Percentiles rank a stretch among this genome's conserved stretches.
phyloP scores from a whole-genome alignment of 92 coral and sea anemone genomes.

The Palythoa caribaeorum region DNA sequence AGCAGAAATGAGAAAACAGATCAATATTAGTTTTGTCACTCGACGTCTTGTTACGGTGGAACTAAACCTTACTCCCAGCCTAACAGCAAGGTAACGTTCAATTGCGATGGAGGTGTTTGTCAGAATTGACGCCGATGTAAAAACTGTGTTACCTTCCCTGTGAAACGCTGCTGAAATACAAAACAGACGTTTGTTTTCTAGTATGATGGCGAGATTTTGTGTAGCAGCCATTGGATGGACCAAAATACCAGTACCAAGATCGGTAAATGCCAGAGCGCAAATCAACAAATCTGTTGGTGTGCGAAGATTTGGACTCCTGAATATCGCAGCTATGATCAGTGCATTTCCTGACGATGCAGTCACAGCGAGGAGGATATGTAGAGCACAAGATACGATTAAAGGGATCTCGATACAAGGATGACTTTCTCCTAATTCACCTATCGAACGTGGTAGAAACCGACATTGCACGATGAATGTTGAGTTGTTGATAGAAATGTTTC shows the following conservation, averaged over 20 bases:
- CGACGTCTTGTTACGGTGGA: background rate
- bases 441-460: background rate
- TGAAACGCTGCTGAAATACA: background rate
- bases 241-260: background rate
- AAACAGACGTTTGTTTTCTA: background rate
- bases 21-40: background rate
- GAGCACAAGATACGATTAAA: background rate
- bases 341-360: constrained; percentile 11
- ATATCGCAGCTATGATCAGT: constrained; percentile 2
- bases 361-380: background rate
- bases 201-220: background rate
- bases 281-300: constrained; percentile 9
- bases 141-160: background rate
- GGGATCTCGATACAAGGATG: background rate
- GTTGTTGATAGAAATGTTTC: background rate
- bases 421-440: background rate
- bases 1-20: background rate
- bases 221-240: background rate
- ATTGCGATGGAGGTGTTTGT: constrained; percentile 14
- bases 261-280: constrained; percentile 5
- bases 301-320: constrained; percentile 2
- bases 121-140: background rate
- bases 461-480: background rate
- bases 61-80: background rate
- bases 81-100: background rate